Evolutionary conservation across 2,888 invertebrate genomes (phyloP), one percentile per base, ranked within the genome.

Genomic region (Furcula furcula): DNA sequence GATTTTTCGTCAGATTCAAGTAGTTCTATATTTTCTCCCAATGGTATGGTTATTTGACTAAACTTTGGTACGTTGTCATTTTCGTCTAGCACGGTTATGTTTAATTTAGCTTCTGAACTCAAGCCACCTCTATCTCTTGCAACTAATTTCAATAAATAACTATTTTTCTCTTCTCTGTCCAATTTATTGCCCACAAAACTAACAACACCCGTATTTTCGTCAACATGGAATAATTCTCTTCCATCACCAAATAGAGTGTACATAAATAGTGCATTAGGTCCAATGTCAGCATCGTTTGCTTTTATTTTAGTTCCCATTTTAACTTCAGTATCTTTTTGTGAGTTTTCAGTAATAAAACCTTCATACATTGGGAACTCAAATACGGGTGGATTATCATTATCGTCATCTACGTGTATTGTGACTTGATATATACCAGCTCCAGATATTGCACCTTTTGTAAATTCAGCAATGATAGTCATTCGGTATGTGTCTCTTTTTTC

Each of bases 311-410:
- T 90, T 38, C 92, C 91, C 72, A 95, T 83, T 46, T 91, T 90
- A 0, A 96, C 92, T 71, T 94, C 93, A 0, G 93, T 93, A 4
- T 93, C 93, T 21, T 89, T 81, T 6, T 85, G 83, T 16, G 94
- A 92, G 72, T 97, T 96, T 81, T 98, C 97, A 25, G 86, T 80
- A 9, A 98, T 93, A 40, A 90, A 89, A 1, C 96, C 95, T 57
- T 95, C 94, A 67, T 96, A 97, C 1, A 87, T 72, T 0, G 90
- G 66, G 7, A 91, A 79, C 47, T 93, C 93, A 70, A 98, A 97
- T 36, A 91, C 76, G 0, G 98, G 97, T 2, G 95, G 91, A 62
- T 96, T 96, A 63, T 97, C 97, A 63, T 97, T 97, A 42, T 95
- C 95, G 65, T 97, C 97, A 40, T 95, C 94, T 0, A 97, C 95